phyloP scores from a whole-genome alignment of 2,113 vertebrate genomes.

The Cebus imitator region DNA sequence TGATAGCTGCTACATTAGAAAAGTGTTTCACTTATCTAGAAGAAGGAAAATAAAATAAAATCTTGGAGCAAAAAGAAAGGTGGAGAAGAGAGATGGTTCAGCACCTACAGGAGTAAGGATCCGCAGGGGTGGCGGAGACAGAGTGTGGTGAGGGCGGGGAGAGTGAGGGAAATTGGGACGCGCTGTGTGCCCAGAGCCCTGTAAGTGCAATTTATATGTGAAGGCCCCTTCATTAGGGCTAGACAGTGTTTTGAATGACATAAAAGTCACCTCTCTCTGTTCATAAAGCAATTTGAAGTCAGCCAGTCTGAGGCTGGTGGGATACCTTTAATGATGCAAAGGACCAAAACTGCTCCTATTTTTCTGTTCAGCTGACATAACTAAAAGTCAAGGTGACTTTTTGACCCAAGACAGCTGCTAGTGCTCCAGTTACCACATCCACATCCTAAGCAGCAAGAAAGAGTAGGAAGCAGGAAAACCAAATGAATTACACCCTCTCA shows the following conservation, averaged over 20 bases:
- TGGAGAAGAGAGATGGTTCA: too few relatives aligned
- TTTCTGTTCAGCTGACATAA: neutral
- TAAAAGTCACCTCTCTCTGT: neutral
- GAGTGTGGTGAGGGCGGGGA: neutral
- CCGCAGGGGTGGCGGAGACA: neutral
- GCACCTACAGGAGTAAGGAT: neutral
- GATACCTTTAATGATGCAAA: too few relatives aligned
- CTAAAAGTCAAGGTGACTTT: neutral
- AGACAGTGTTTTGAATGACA: neutral
- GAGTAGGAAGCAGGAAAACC: neutral
- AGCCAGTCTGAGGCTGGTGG: too few relatives aligned
- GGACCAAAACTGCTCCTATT: neutral
- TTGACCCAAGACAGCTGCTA: neutral
- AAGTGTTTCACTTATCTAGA: neutral
- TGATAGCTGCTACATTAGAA: neutral
- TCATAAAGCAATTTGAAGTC: neutral
- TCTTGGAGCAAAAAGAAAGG: neutral
- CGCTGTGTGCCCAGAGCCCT: accelerated
- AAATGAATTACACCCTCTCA: neutral
- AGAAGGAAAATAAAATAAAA: neutral
- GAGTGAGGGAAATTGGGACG: too few relatives aligned
- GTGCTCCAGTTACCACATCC: neutral
- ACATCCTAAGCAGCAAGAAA: neutral
- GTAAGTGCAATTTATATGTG: accelerated
- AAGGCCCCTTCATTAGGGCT: neutral